Evolutionary conservation across 2,113 vertebrate genomes (phyloP), one percentile per base, ranked within the genome.

Genomic region (Hepsetus odoe): DNA sequence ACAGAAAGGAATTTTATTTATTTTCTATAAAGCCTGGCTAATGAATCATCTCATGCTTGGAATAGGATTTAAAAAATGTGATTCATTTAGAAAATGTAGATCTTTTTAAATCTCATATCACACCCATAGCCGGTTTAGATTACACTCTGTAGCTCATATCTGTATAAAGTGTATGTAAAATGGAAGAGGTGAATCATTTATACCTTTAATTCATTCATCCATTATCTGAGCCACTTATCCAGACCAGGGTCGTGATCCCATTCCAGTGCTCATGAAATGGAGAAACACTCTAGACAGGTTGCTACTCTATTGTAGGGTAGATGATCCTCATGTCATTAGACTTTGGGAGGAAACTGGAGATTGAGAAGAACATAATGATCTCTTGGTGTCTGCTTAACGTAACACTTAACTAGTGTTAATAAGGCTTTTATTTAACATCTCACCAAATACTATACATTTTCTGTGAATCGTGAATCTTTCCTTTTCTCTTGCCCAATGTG

Each of bases 401-500:
- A n/a, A n/a, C n/a, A n/a, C n/a, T n/a, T n/a, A n/a, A n/a, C n/a
- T n/a, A n/a, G n/a, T n/a, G n/a, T n/a, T n/a, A 46, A 16, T 46
- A 13, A 16, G 4, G 12, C 13, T 28, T 16, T 68, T 8, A 49
- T 49, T 13, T 2, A 20, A 14, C 5, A 49, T 12, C 5, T 20
- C 16, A 49, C 46, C 46, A 5, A 1, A 5, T 5, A 38, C 4
- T 38, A 9, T 6, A 38, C 22, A 33, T 38, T 3, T 22, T 65
- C 35, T 65, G 16, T 38, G 61, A 38, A 38, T 38, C 28, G 70
- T 61, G 40, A 10, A 20, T 42, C 10, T 72, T 64, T 79, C 24
- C 42, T 26, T 55, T 1, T 9, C 32, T 56, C 46, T 69, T 66
- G 77, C 68, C n/a, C 69, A 72, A 65, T 79, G 69, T n/a, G 70